Evolutionary conservation across 2,797 vertebrate species (phyloP), one percentile per base, ranked within the genome.

Genomic region (Fistularia commersonii): DNA sequence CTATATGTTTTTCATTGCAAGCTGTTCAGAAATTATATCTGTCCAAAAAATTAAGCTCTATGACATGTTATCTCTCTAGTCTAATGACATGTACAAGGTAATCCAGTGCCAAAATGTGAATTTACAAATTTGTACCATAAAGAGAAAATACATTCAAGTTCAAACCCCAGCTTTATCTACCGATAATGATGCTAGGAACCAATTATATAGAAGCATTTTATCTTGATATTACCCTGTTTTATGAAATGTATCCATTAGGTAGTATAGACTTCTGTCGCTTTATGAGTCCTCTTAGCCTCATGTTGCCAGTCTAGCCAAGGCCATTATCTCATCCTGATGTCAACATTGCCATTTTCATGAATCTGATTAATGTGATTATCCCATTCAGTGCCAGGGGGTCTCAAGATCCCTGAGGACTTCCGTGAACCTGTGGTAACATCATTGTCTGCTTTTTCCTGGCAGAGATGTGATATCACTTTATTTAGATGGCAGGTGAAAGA

Each of bases 331-430:
- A 61, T 84, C 76, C 67, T 58, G 80, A 86, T 83, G 80, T 84
- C 77, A 82, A 84, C 84, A 82, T 81, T 70, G 44, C 64, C 11
- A 35, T 82, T 86, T 78, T 83, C 79, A 78, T 85, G 72, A 88
- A 91, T 90, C 74, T 63, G 83, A 90, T 91, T 90, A 90, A 91
- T 90, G 71, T 63, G 83, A 90, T 91, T 90, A 90, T 80, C 73
- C 64, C 65, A 82, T 82, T 81, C 88, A 84, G 74, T 12, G 73
- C 79, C 83, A 62, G 58, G 77, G 80, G 85, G 81, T 64, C 54
- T 70, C 54, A 11, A 58, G 58, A 48, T 84, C 83, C 84, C 83
- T 51, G 75, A 8, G 59, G 80, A 82, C 80, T 85, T 86, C 80
- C 61, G 49, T 86, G 80, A 88, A 89, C 81, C 83, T 86, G 81